Conservation (phyloP, 2,888 invertebrate species). For the Serrognathus titanus region DNA sequence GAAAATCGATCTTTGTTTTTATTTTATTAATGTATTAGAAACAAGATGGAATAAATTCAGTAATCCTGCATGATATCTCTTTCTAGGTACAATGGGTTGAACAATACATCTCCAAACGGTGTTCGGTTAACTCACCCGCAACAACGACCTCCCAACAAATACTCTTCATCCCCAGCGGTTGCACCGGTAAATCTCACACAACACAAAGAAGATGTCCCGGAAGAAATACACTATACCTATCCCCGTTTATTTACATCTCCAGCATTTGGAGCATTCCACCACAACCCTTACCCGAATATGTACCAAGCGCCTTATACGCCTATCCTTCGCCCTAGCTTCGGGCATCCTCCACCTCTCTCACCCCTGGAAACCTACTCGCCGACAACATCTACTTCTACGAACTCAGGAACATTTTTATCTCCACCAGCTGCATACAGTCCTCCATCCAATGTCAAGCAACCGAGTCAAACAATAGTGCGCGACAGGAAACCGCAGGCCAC, state of each 20-base stretch:
- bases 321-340: slow-evolving; percentile 46
- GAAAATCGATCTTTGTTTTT: too few relatives aligned
- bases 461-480: slow-evolving; percentile 17
- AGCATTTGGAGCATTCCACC: slow-evolving; percentile 32
- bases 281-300: slow-evolving; percentile 22
- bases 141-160: slow-evolving; percentile 40
- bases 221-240: slow-evolving; percentile 33
- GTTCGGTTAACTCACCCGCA: slow-evolving; percentile 38
- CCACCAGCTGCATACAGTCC: slow-evolving; percentile 38
- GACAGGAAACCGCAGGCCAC: slow-evolving; percentile 45
- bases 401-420: slow-evolving; percentile 40
- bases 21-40: too few relatives aligned
- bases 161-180: slow-evolving; percentile 39
- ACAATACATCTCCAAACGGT: slow-evolving; percentile 39
- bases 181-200: slow-evolving; percentile 49
- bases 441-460: slow-evolving; percentile 27
- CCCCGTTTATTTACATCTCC: slow-evolving; percentile 34
- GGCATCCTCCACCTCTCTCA: slow-evolving; percentile 50
- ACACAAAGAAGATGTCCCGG: slow-evolving; percentile 26
- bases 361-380: slow-evolving; percentile 45
- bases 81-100: slow-evolving; percentile 45
- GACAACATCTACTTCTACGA: slow-evolving; percentile 45
- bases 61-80: not conserved
- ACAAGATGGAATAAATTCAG: too few relatives aligned
- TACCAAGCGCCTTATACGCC: slow-evolving; percentile 45